Evolutionary conservation across 2,113 vertebrate species (phyloP).

Genomic region (Menidia beryllina): DNA sequence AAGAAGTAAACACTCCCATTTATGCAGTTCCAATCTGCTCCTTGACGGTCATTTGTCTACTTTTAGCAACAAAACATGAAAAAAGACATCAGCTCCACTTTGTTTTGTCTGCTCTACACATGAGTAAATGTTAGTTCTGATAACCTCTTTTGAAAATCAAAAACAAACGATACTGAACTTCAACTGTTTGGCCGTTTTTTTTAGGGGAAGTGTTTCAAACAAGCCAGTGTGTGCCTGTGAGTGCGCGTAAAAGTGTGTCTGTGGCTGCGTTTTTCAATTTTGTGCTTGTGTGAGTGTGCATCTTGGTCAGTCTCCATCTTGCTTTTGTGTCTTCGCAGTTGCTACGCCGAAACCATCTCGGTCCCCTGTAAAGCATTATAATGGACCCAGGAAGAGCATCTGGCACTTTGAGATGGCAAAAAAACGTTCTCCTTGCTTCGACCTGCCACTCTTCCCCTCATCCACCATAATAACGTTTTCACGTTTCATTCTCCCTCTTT

Average conservation of each 20-base stretch:
- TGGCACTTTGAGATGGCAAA: conserved; percentile 77
- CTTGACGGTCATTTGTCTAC: neutral
- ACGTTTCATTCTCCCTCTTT: conserved; percentile 74
- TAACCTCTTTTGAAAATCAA: conserved; percentile 5
- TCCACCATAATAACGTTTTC: conserved; percentile 75
- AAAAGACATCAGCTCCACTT: conserved; percentile 4
- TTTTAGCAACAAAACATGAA: conserved; percentile 8
- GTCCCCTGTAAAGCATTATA: conserved; percentile 81
- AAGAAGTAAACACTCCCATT: conserved; percentile 35
- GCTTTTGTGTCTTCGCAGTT: conserved; percentile 82
- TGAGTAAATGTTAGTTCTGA: neutral
- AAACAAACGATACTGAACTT: neutral
- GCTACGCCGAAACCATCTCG: conserved; percentile 75
- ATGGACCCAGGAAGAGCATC: conserved; percentile 88
- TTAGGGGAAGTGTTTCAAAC: neutral
- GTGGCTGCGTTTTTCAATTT: conserved; percentile 46
- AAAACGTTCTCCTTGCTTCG: conserved; percentile 51
- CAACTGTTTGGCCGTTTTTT: neutral
- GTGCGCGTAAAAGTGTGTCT: conserved; percentile 6
- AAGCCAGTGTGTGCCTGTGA: conserved; percentile 3
- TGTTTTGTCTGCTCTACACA: neutral
- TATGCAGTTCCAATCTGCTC: neutral
- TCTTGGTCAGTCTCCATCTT: conserved; percentile 64
- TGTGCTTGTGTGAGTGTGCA: conserved; percentile 31
- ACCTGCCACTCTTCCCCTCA: conserved; percentile 77